These are phyloP conservation scores for Dysidea cf. avara DNA, from an alignment of 37 sponge, comb jelly and placozoan genomes.

Conservation along the genomic window DNA sequence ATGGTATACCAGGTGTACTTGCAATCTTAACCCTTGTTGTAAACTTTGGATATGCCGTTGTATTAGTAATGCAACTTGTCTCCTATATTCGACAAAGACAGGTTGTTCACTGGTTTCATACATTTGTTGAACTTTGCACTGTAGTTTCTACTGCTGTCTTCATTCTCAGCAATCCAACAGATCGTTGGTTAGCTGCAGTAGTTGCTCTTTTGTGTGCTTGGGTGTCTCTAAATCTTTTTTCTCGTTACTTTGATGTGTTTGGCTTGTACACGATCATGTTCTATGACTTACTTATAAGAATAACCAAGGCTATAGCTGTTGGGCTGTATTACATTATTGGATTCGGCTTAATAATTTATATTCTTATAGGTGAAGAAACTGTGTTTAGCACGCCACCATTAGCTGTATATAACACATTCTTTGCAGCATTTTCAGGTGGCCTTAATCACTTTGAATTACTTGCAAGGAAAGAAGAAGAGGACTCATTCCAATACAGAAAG, in stretches of 20 bases:
- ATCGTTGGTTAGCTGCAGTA: constrained; percentile 73
- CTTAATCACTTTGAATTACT: constrained; percentile 50
- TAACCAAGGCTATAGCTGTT: constrained; percentile 55
- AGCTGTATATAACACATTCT: constrained; percentile 70
- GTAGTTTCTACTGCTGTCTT: too few relatives aligned
- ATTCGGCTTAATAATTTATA: constrained; percentile 71
- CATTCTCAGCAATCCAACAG: too few relatives aligned
- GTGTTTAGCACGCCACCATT: constrained; percentile 30
- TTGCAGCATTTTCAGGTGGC: constrained; percentile 62
- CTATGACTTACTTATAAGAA: constrained; percentile 59
- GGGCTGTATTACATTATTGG: constrained; percentile 60
- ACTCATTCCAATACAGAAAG: constrained; percentile 18
- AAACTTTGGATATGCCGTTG: too few relatives aligned
- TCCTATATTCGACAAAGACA: too few relatives aligned
- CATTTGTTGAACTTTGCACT: constrained; percentile 12
- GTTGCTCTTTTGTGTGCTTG: constrained; percentile 74
- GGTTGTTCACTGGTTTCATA: too few relatives aligned
- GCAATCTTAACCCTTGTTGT: too few relatives aligned
- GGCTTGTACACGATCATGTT: constrained; percentile 91
- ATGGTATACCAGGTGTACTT: too few relatives aligned
- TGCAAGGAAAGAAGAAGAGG: constrained; percentile 22
- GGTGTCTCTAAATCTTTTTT: constrained; percentile 64
- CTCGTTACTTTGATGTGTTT: constrained; percentile 72
- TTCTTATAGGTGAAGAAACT: constrained; percentile 49
- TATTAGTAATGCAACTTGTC: too few relatives aligned